These are phyloP conservation scores for Cheilosia pagana DNA, from an alignment of 2,888 invertebrate genomes.

Conservation along the genomic window DNA sequence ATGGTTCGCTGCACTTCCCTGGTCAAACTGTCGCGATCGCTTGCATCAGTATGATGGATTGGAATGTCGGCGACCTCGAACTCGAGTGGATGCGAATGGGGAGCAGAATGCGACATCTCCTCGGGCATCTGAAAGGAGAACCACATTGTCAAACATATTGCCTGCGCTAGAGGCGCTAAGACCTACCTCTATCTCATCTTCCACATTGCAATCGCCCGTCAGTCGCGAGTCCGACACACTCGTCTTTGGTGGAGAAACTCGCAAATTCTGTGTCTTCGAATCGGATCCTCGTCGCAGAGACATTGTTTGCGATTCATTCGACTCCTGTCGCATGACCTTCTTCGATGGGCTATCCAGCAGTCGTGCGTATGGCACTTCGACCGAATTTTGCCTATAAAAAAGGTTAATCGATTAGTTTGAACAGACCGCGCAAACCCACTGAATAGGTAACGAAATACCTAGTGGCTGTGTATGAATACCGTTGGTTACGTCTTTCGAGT, in stretches of 20 bases:
- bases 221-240: conserved; percentile 94
- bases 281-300: conserved; percentile 86
- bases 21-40: conserved; percentile 80
- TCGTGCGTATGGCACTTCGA: conserved; percentile 90
- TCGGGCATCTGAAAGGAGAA: conserved; percentile 80
- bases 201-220: conserved; percentile 86
- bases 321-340: conserved; percentile 81
- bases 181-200: conserved; percentile 84
- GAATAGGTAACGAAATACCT: conserved; percentile 74
- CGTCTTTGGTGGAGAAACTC: conserved; percentile 89
- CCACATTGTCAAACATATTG: not conserved
- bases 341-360: conserved; percentile 87
- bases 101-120: conserved; percentile 83
- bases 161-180: conserved; percentile 1
- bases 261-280: conserved; percentile 80
- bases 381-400: conserved; percentile 80
- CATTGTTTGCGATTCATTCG: conserved; percentile 84
- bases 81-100: conserved; percentile 83
- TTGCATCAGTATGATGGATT: conserved; percentile 77
- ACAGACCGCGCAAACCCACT: conserved; percentile 25
- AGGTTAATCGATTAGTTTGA: conserved; percentile 6
- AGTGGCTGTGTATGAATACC: conserved; percentile 85
- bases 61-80: conserved; percentile 83
- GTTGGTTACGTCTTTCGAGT: conserved; percentile 84
- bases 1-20: conserved; percentile 89